Evolutionary conservation across 2,113 vertebrate species (phyloP), one percentile per base, ranked within the genome.

Genomic region (Turdus rufiventris): DNA sequence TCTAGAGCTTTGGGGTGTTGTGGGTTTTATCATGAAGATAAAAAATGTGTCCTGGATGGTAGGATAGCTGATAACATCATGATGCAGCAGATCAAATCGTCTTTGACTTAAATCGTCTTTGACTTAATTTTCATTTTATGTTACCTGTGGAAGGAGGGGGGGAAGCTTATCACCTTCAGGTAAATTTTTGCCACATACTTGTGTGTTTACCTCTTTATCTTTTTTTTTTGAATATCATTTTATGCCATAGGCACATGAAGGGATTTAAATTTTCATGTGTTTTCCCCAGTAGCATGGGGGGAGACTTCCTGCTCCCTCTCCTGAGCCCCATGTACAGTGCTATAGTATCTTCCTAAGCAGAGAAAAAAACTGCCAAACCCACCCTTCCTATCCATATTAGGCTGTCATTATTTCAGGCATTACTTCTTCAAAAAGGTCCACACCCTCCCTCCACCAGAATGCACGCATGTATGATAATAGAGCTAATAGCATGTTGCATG

Each of bases 11-110:
- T 63, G 21, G 45, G 56, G 50, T 89, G 6, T 92, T 95, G 58
- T 29, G 57, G 33, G 36, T 53, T 97, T 95, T 93, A 77, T 89
- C 81, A 43, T 67, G 76, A 88, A 76, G 56, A 82, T 87, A 71
- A 51, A 89, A 58, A 92, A 15, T 1, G 1, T 85, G 80, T 66
- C 42, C 71, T 90, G 78, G 66, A 68, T 89, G 36, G 45, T 81
- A 31, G 76, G 70, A 61, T 42, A 68, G 33, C 45, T 91, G 91
- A 90, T 95, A 91, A 34, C 56, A 89, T 73, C 33, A 53, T 57
- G 91, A 70, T 48, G 87, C 60, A 60, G 87, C 89, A 92, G 71
- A 74, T 73, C 24, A 7, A 28, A 5, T 79, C 0, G 1, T 42
- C 65, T 43, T 80, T 80, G 23, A 77, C 16, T 74, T 88, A 33